Base-by-base conservation (phyloP, 2,797 vertebrate genomes). In the Hirundo rustica region DNA sequence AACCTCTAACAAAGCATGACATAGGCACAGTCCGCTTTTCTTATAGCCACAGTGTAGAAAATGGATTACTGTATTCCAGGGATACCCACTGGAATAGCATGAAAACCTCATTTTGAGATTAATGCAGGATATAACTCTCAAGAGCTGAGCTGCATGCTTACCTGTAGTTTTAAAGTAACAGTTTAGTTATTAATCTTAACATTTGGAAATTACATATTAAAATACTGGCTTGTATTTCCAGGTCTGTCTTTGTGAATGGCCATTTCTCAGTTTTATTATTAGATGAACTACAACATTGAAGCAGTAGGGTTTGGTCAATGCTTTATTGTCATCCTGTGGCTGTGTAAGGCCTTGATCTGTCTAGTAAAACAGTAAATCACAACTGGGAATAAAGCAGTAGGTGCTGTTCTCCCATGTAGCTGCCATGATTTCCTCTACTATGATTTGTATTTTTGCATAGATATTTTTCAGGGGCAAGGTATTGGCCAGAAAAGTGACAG, bases 1-100 rank as follows among this genome's bases (percentile, higher is more conserved):
- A 98, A 98, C 98, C 98, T 98, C 98, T 99, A 99, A 99, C 99
- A 96, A 99, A 99, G 98, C 99, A 98, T 99, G 99, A 99, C 99
- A 98, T 98, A 98, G 98, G 98, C 97, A 97, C 97, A 95, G 97
- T 97, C 95, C 93, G 98, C 98, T 98, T 97, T 98, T 98, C 98
- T 98, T 98, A 97, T 97, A 98, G 98, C 98, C 98, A 96, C 97
- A 95, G 98, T 98, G 98, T 98, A 98, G 98, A 99, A 98, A 99
- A 99, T 99, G 99, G 99, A 99, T 99, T 99, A 99, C 98, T 97
- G 27, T 98, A 97, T 98, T 97, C 98, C 98, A 97, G 97, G 97
- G 96, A 97, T 97, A 86, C 97, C 96, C 96, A 92, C 97, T 81
- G 96, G 97, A 97, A 95, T 95, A 96, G 97, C 97, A 97, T 98